Evolutionary conservation across 2,888 invertebrate species (phyloP).

Genomic region (Drosophila melanosoma): DNA sequence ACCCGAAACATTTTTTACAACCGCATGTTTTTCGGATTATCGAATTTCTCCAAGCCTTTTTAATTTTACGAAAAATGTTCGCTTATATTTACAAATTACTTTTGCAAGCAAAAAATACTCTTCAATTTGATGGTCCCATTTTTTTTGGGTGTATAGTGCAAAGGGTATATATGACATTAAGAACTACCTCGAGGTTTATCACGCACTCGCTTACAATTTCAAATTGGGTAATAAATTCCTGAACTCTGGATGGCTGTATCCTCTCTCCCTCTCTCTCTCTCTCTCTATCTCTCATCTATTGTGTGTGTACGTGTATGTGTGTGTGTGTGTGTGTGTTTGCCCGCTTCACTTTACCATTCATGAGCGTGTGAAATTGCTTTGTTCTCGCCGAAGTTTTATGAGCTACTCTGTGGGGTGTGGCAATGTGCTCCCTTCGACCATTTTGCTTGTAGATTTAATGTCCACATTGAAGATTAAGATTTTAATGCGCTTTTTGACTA

Average conservation of each 20-base stretch:
- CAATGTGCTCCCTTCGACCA: constrained; percentile 13
- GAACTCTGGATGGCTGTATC: constrained; percentile 42
- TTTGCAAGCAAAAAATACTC: not conserved
- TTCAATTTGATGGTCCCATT: not conserved
- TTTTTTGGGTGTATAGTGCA: not conserved
- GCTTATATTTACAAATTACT: not conserved
- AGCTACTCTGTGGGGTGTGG: constrained; percentile 39
- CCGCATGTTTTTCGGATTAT: not conserved
- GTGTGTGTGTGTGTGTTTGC: constrained; percentile 16
- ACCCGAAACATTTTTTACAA: not conserved
- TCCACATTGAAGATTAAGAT: constrained; percentile 78
- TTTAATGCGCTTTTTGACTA: constrained; percentile 65
- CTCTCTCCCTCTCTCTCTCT: not conserved
- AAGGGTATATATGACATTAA: constrained; percentile 26
- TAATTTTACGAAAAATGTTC: not conserved
- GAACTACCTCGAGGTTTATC: constrained; percentile 66
- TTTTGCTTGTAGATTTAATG: constrained; percentile 68
- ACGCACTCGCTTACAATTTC: constrained; percentile 82
- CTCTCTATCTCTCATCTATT: constrained; percentile 6
- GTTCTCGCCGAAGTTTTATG: constrained; percentile 60
- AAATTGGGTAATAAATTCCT: constrained; percentile 82
- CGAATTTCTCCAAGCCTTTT: not conserved
- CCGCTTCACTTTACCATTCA: constrained; percentile 46
- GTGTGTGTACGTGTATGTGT: constrained; percentile 4
- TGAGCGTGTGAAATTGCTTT: constrained; percentile 74